These are phyloP conservation scores for Rhabdomys dilectus DNA, from an alignment of 2,113 vertebrate species.

Conservation along the genomic window DNA sequence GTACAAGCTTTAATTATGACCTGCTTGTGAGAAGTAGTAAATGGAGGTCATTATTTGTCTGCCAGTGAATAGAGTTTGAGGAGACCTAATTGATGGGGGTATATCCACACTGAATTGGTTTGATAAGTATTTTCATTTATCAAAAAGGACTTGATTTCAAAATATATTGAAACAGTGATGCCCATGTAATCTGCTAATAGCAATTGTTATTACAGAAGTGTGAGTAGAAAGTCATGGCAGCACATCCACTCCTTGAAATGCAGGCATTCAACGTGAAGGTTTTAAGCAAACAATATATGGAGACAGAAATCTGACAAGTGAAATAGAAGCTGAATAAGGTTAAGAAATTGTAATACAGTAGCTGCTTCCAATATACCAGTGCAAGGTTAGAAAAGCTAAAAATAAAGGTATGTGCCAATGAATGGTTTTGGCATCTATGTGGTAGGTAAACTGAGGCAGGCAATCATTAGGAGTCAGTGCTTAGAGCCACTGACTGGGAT, in stretches of 20 bases:
- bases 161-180: conserved; percentile 12
- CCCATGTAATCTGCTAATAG: conserved; percentile 40
- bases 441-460: too few relatives aligned
- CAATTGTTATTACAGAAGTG: conserved; percentile 12
- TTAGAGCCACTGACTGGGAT: too few relatives aligned
- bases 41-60: conserved; percentile 50
- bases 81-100: conserved; percentile 15
- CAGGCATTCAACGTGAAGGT: not conserved
- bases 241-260: not conserved
- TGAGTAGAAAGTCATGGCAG: not conserved
- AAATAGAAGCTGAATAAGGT: not conserved
- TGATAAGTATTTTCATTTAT: conserved; percentile 49
- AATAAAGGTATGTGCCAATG: not conserved
- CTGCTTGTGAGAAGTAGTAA: not conserved
- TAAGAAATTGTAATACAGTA: not conserved
- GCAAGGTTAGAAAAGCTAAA: not conserved
- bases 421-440: too few relatives aligned
- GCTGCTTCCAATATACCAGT: not conserved
- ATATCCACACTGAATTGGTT: not conserved
- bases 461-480: too few relatives aligned
- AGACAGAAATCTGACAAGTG: not conserved
- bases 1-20: conserved; percentile 36
- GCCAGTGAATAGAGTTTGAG: not conserved
- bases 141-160: not conserved
- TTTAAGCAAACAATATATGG: not conserved